These are phyloP conservation scores for Mareca strepera DNA, from an alignment of 2,797 vertebrate species.

Conservation along the genomic window DNA sequence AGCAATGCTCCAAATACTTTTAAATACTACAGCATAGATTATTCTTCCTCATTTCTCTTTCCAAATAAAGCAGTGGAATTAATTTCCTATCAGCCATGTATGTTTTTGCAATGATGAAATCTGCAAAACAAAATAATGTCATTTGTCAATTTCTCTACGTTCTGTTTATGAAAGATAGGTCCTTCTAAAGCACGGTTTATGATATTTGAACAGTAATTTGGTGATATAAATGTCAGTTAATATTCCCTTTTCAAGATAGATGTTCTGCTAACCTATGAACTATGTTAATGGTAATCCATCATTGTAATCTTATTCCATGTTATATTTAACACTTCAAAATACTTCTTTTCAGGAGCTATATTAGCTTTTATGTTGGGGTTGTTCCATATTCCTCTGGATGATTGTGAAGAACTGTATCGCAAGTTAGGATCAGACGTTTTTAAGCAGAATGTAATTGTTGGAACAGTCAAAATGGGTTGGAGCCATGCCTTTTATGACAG, in stretches of 20 bases:
- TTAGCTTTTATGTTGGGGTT: constrained; percentile 95
- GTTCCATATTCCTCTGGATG: constrained; percentile 90
- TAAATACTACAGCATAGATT: not conserved
- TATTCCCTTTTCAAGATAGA: not conserved
- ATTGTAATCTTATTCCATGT: not conserved
- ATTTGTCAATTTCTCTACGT: not conserved
- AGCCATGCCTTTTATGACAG: constrained; percentile 97
- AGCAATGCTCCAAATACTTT: not conserved
- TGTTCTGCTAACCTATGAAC: not conserved
- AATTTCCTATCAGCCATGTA: not conserved
- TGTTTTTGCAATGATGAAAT: not conserved
- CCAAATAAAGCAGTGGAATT: not conserved
- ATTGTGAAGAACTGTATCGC: constrained; percentile 93
- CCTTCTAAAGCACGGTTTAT: not conserved
- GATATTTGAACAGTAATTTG: not conserved
- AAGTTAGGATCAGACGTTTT: constrained; percentile 94
- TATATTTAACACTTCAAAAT: constrained; percentile 11
- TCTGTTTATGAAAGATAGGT: not conserved
- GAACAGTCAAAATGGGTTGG: constrained; percentile 98
- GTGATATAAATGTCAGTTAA: not conserved
- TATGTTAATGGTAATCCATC: not conserved
- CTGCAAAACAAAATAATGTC: not conserved
- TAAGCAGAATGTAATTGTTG: constrained; percentile 95
- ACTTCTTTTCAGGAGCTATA: constrained; percentile 87
- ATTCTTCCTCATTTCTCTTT: not conserved